Evolutionary conservation across 2,113 vertebrate genomes (phyloP).

Genomic region (Charadrius vociferus): DNA sequence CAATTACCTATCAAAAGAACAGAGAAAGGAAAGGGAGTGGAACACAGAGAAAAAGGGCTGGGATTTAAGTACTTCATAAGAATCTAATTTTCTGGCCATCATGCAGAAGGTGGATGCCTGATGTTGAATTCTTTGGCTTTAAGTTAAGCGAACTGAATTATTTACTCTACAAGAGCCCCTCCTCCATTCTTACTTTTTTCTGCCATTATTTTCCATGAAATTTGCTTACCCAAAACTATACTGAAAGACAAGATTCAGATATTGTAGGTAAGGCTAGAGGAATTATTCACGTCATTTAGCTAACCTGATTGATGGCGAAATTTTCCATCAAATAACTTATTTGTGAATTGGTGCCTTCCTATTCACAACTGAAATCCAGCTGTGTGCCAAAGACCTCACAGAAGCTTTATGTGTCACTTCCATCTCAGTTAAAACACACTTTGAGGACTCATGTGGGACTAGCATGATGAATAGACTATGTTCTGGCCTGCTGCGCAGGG

Average conservation of each 20-base stretch:
- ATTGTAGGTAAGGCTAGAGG: not conserved
- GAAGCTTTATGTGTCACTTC: not conserved
- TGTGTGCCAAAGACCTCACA: not conserved
- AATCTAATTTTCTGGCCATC: not conserved
- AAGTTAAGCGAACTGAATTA: not conserved
- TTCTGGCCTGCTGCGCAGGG: not conserved
- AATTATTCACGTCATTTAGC: not conserved
- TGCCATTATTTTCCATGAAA: not conserved
- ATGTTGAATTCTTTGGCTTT: not conserved
- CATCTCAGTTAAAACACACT: not conserved
- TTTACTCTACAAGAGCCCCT: not conserved
- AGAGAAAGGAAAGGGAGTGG: not conserved
- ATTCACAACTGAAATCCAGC: not conserved
- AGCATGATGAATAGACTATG: slow-evolving; percentile 11
- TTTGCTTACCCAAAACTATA: not conserved
- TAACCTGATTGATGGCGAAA: not conserved
- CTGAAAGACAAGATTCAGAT: not conserved
- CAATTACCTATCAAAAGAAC: not conserved
- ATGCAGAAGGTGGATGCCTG: not conserved
- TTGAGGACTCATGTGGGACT: slow-evolving; percentile 15
- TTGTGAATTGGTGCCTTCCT: not conserved
- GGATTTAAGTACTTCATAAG: not conserved
- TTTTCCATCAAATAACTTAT: not conserved
- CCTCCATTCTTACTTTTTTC: not conserved
- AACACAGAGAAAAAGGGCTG: not conserved